These are phyloP conservation scores for Nomada goodeniana DNA, from an alignment of 2,888 invertebrate species.

Conservation along the genomic window DNA sequence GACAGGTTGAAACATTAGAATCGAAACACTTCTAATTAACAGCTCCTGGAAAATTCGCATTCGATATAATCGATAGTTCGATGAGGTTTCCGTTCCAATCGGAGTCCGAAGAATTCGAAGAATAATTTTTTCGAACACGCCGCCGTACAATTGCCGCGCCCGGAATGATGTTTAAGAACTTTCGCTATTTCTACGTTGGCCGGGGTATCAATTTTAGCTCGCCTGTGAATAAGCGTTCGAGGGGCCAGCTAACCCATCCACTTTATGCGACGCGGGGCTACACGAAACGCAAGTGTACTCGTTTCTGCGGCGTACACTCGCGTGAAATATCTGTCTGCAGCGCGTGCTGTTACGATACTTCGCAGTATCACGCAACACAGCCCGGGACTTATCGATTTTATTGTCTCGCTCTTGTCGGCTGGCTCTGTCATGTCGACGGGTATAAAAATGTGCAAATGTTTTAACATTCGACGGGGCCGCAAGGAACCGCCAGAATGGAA, in stretches of 20 bases:
- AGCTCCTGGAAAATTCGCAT: no score
- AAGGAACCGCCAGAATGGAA: not conserved
- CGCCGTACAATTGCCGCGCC: no score
- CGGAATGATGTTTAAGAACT: no score
- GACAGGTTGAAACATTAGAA: no score
- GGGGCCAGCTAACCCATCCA: slow-evolving; percentile 1
- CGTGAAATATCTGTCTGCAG: slow-evolving; percentile 52
- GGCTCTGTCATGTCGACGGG: slow-evolving; percentile 1
- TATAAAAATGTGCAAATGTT: slow-evolving; percentile 38
- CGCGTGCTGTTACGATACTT: slow-evolving; percentile 36
- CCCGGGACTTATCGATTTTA: slow-evolving; percentile 47
- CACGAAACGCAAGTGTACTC: slow-evolving; percentile 13
- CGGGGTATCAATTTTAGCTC: not conserved
- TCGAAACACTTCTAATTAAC: no score
- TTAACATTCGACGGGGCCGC: not conserved
- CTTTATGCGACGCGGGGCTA: slow-evolving; percentile 16
- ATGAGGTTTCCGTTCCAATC: no score
- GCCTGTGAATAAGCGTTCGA: slow-evolving; percentile 10
- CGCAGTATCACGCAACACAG: slow-evolving; percentile 49
- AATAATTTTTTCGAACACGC: no score
- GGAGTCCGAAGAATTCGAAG: no score
- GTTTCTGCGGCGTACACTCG: slow-evolving; percentile 7
- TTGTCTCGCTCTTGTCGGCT: slow-evolving; percentile 11
- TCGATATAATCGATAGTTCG: no score
- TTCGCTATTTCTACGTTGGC: no score